Evolutionary conservation across 2,888 invertebrate genomes (phyloP).

Genomic region (Odontothrips loti): DNA sequence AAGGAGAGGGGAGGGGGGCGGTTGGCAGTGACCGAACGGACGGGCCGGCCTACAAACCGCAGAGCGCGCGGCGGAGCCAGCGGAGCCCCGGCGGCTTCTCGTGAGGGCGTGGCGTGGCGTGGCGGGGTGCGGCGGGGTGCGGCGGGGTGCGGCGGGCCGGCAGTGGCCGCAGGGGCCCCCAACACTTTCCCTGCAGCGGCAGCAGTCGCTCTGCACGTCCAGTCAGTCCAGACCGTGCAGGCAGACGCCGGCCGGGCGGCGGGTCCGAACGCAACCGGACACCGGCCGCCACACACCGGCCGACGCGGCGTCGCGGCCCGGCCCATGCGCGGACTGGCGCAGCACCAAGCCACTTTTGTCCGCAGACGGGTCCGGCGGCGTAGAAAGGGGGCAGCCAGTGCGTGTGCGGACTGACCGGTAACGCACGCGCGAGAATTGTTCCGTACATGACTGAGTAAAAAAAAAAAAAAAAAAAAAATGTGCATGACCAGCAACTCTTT

Average conservation of each 20-base stretch:
- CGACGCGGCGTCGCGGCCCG: too few species aligned
- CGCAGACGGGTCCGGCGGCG: too few species aligned
- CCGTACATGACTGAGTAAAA: too few species aligned
- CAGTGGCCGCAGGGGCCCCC: not conserved
- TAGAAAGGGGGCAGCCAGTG: too few species aligned
- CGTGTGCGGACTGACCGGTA: too few species aligned
- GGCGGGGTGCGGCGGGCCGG: not conserved
- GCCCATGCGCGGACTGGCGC: too few species aligned
- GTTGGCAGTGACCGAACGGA: constrained; percentile 12
- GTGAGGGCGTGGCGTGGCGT: not conserved
- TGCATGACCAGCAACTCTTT: too few species aligned
- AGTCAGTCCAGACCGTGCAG: not conserved
- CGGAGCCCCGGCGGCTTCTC: not conserved
- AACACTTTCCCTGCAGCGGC: not conserved
- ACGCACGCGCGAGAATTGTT: too few species aligned
- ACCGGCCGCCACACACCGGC: too few species aligned
- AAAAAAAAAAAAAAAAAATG: too few species aligned
- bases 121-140: not conserved
- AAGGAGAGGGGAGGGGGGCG: not conserved
- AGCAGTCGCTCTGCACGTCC: not conserved
- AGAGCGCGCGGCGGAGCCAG: not conserved
- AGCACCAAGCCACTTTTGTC: too few species aligned
- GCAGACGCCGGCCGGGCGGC: not conserved
- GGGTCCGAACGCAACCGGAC: not conserved
- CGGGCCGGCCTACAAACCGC: constrained; percentile 5